Evolutionary conservation across 2,797 vertebrate species (phyloP).

Genomic region (Crax fasciolata): DNA sequence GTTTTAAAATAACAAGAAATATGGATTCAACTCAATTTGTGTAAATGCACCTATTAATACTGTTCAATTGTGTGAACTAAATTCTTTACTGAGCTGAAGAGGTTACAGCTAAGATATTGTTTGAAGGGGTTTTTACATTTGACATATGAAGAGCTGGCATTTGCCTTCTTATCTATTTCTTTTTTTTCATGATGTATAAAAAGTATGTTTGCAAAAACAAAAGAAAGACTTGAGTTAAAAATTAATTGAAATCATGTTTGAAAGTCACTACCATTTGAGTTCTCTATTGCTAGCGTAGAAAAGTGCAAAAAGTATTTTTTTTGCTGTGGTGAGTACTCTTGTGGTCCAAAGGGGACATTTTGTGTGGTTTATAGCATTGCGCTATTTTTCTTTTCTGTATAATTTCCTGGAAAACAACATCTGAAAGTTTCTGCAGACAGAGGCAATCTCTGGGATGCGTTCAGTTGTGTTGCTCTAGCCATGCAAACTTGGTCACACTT

Average conservation of each 20-base stretch:
- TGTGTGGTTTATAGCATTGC: not conserved
- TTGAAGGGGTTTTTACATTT: not conserved
- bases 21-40: not conserved
- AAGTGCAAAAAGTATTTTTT: not conserved
- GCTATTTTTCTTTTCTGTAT: not conserved
- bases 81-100: not conserved
- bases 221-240: not conserved
- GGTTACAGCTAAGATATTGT: not conserved
- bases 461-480: not conserved
- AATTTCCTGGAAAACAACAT: not conserved
- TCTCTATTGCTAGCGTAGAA: not conserved
- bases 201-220: not conserved
- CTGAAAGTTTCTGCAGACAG: not conserved
- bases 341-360: not conserved
- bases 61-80: not conserved
- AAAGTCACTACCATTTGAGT: not conserved
- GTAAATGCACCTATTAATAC: not conserved
- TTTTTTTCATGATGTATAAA: not conserved
- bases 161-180: not conserved
- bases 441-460: not conserved
- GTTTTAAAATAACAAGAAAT: constrained; percentile 16
- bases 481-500: rapidly evolving
- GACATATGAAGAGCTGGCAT: not conserved
- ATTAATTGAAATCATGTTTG: not conserved
- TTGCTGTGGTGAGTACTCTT: not conserved